A percentile compares a stretch with the other conserved stretches of the same genome.
Evolutionary conservation across 2,113 vertebrate species (phyloP).

Genomic region (Spermophilus dauricus): DNA sequence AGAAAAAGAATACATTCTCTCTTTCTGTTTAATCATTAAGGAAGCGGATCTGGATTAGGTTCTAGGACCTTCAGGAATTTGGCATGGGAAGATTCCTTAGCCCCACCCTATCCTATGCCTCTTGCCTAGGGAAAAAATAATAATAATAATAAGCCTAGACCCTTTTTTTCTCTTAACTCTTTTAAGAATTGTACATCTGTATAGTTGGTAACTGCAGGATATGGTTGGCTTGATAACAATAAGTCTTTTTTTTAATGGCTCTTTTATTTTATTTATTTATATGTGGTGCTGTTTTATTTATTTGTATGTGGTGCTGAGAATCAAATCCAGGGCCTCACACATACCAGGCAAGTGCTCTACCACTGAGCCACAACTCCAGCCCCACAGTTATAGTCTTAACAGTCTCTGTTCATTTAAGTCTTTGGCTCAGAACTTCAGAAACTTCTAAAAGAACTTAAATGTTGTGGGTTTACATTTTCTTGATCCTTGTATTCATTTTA

Average conservation of each 20-base stretch:
- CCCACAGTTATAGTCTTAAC: background rate
- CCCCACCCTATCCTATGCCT: background rate
- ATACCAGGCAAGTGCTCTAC: no score
- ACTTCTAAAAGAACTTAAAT: background rate
- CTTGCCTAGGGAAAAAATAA: background rate
- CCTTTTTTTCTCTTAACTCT: constrained; percentile 33
- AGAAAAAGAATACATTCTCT: background rate
- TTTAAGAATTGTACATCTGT: background rate
- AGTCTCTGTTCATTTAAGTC: constrained; percentile 33
- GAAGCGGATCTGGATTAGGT: constrained; percentile 13
- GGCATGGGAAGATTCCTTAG: background rate
- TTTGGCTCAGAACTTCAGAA: constrained; percentile 46
- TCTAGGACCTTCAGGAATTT: constrained; percentile 41
- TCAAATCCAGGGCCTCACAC: no score
- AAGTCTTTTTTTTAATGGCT: no score
- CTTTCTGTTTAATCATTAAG: constrained; percentile 4
- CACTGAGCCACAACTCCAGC: no score
- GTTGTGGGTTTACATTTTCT: background rate
- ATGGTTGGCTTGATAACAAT: background rate
- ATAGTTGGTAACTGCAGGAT: constrained; percentile 21
- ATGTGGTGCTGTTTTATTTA: no score
- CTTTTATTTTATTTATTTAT: no score
- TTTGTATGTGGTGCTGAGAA: no score
- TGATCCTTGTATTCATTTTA: background rate
- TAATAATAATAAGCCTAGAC: background rate